phyloP scores from a whole-genome alignment of 2,113 vertebrate genomes.

The Cheilinus undulatus region DNA sequence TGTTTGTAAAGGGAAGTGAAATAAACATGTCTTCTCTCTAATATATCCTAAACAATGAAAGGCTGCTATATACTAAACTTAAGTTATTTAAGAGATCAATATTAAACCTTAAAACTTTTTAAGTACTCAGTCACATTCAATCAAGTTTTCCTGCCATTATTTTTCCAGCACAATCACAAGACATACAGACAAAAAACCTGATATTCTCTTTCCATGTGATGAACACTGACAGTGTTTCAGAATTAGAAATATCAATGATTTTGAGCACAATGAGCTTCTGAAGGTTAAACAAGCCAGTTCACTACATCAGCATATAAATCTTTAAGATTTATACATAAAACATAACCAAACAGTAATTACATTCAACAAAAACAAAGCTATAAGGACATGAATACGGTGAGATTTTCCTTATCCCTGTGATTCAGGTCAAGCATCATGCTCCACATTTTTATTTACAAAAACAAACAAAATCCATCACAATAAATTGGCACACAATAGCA shows the following conservation, averaged over 20 bases:
- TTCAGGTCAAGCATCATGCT: conserved; percentile 5
- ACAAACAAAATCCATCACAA: conserved; percentile 15
- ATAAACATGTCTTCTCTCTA: neutral
- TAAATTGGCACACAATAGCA: conserved; percentile 52
- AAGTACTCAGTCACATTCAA: conserved; percentile 31
- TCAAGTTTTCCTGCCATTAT: neutral
- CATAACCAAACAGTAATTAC: conserved; percentile 20
- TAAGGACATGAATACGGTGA: conserved; percentile 17
- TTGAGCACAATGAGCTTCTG: conserved; percentile 1
- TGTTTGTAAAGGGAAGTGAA: neutral
- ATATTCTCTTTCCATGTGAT: conserved; percentile 1
- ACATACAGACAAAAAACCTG: neutral
- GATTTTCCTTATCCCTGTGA: neutral
- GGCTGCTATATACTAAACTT: neutral
- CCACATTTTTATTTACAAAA: conserved; percentile 7
- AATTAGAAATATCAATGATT: conserved; percentile 5
- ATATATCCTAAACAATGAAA: neutral
- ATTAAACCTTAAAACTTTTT: neutral
- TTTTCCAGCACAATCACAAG: neutral
- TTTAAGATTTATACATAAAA: conserved; percentile 33
- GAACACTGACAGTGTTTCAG: conserved; percentile 17
- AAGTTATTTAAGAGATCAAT: neutral
- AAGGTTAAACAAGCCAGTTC: conserved; percentile 5
- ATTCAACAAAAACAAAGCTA: conserved; percentile 23
- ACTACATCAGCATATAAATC: conserved; percentile 35